Percentiles rank a stretch among this genome's conserved stretches.
Conservation (phyloP, 1,140 invertebrate species). For the Pygmarrhopalites habei region DNA sequence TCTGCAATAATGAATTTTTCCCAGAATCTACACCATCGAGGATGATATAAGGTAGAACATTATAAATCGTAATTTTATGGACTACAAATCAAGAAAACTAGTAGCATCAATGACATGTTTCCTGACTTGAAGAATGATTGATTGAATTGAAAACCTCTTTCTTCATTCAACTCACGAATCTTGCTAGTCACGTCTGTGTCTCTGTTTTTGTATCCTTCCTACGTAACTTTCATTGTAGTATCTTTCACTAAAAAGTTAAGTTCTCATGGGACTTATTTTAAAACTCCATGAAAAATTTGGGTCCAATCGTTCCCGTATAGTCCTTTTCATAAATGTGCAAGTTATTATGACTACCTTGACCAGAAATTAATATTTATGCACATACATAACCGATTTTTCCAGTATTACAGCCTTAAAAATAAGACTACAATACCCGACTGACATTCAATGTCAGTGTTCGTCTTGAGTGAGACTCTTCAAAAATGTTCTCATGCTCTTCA, state of each 20-base stretch:
- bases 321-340: neutral
- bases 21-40: too few relatives aligned
- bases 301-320: neutral
- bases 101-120: slow-evolving; percentile 14
- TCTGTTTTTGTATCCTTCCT: neutral
- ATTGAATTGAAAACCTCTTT: slow-evolving; percentile 17
- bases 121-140: slow-evolving; percentile 12
- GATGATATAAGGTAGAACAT: too few relatives aligned
- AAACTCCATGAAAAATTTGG: neutral
- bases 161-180: slow-evolving; percentile 14
- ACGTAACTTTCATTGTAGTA: neutral
- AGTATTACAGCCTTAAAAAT: too few relatives aligned
- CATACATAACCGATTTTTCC: neutral
- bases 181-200: neutral
- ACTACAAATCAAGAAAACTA: slow-evolving; percentile 15
- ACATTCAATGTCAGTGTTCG: too few relatives aligned
- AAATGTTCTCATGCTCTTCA: too few relatives aligned
- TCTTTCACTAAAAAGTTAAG: neutral
- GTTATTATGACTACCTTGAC: neutral
- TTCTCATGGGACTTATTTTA: neutral
- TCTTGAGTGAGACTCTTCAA: too few relatives aligned
- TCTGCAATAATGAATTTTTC: too few relatives aligned
- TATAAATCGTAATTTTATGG: neutral
- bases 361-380: neutral
- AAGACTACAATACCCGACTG: too few relatives aligned